Base-by-base conservation (phyloP, 2,113 vertebrate species). In the Chionodraco myersi region DNA sequence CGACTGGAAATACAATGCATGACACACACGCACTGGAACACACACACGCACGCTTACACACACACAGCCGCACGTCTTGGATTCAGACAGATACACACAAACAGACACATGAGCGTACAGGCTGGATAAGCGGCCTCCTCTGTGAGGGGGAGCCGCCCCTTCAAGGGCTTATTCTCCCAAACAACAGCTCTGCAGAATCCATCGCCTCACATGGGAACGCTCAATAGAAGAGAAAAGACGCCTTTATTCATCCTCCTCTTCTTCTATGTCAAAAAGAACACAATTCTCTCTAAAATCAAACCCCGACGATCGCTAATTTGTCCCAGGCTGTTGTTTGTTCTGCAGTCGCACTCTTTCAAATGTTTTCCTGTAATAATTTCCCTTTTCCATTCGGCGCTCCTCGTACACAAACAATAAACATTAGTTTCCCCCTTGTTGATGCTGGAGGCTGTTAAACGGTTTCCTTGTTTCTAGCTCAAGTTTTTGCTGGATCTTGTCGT, bases 1-100 rank as follows among this genome's bases (percentile, higher is more conserved):
- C 77, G 21, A 87, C 71, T 90, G 88, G 86, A 90, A 89, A 88
- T 83, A 82, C 81, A 86, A 83, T 87, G 58, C 85, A 70, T 63
- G 87, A 69, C 75, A 66, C 79, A 72, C 81, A 73, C 36, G 30
- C 47, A 78, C 68, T 45, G 45, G 58, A 48, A 63, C 41, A 57
- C 34, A 62, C 10, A 58, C 59, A 58, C 34, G 26, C 56, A 51
- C 30, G 21, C 21, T 21, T 21, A 15, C 34, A 49, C 26, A 16
- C 23, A 61, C 52, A 56, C 48, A 30, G 47, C 76, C 26, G 4
- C 45, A 64, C 66, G 36, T 41, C 36, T 41, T 41, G 36, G 36
- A 41, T 41, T 41, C 36, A 41, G 36, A 81, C 21, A 56, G 48
- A 65, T 59, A 13, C 72, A 69, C 72, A 59, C 59, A 71, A 18